A percentile compares a stretch with the other conserved stretches of the same genome.
Conservation (phyloP, 2,888 invertebrate genomes). For the Epistrophe grossulariae region DNA sequence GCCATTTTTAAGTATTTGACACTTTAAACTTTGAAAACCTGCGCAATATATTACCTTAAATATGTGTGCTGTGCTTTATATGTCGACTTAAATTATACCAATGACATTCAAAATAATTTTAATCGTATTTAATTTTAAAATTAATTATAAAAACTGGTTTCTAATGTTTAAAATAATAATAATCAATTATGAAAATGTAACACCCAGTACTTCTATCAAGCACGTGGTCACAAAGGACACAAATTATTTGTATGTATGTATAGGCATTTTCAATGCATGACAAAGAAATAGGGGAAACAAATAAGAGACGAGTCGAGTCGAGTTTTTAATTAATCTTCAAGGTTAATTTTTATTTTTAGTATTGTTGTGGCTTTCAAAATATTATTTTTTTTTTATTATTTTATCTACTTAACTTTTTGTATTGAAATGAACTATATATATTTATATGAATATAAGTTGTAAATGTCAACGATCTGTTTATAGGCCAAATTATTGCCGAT, state of each 20-base stretch:
- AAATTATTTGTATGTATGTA: slow-evolving; percentile 30
- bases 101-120: too few relatives aligned
- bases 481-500: not conserved
- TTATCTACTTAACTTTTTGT: not conserved
- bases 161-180: too few relatives aligned
- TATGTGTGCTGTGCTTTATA: too few relatives aligned
- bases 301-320: not conserved
- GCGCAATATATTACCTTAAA: too few relatives aligned
- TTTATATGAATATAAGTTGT: too few relatives aligned
- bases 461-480: slow-evolving; percentile 11
- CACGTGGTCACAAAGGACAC: slow-evolving; percentile 48
- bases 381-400: not conserved
- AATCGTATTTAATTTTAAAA: too few relatives aligned
- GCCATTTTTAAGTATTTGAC: too few relatives aligned
- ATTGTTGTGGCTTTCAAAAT: not conserved
- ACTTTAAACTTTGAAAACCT: too few relatives aligned
- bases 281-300: slow-evolving; percentile 32
- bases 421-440: not conserved
- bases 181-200: too few relatives aligned
- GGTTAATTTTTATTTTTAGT: slow-evolving; percentile 42
- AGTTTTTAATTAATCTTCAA: slow-evolving; percentile 51
- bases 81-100: too few relatives aligned
- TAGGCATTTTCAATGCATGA: slow-evolving; percentile 22
- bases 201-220: not conserved
- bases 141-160: too few relatives aligned